Evolutionary conservation across 2,888 invertebrate genomes (phyloP).

Genomic region (Dryococelus australis): DNA sequence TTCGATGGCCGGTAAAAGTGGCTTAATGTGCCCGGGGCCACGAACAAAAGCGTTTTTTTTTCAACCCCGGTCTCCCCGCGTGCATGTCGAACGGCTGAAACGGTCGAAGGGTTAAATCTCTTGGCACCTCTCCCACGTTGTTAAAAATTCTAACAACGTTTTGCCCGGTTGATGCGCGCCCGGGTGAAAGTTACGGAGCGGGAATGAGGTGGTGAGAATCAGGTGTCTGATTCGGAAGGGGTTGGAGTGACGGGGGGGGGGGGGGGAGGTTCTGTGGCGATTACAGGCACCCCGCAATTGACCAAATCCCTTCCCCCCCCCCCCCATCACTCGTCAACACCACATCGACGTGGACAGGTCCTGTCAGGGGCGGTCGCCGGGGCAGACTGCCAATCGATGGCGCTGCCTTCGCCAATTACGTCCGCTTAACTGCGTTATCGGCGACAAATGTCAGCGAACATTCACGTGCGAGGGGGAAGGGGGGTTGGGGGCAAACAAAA

Average conservation of each 20-base stretch:
- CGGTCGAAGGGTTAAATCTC: neutral
- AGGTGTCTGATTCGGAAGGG: neutral
- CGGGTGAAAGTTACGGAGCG: neutral
- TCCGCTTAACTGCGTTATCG: too few relatives aligned
- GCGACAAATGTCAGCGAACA: too few relatives aligned
- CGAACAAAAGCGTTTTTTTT: neutral
- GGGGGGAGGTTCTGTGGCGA: too few relatives aligned
- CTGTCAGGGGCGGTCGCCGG: too few relatives aligned
- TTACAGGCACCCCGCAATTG: too few relatives aligned
- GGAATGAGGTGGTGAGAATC: neutral
- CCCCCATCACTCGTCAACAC: too few relatives aligned
- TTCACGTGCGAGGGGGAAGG: too few relatives aligned
- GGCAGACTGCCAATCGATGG: too few relatives aligned
- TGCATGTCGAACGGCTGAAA: neutral
- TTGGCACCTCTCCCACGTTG: neutral
- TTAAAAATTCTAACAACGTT: slow-evolving; percentile 5
- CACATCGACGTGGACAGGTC: too few relatives aligned
- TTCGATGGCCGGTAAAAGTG: neutral
- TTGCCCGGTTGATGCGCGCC: neutral
- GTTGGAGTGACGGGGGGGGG: neutral
- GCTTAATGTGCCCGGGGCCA: neutral
- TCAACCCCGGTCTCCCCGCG: neutral
- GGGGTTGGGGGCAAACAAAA: too few relatives aligned
- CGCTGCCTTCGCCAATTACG: too few relatives aligned
- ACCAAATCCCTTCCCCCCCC: too few relatives aligned